phyloP scores from a whole-genome alignment of 2,888 invertebrate genomes.

The Acrobasis consociella region DNA sequence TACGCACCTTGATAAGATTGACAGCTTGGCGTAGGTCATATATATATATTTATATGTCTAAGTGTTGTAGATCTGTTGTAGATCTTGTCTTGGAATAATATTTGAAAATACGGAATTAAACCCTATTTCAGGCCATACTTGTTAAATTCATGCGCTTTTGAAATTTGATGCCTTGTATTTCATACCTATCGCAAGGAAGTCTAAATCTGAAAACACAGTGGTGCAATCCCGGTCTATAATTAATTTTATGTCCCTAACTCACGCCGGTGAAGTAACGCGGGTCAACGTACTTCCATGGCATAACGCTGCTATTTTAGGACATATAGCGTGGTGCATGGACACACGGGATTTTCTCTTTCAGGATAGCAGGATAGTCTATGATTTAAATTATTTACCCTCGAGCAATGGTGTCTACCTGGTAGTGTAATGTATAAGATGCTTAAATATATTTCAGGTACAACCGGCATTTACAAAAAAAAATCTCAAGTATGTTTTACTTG shows the following conservation, averaged over 20 bases:
- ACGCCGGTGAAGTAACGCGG: conserved; percentile 48
- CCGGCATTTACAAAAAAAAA: too few relatives aligned
- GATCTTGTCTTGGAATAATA: too few relatives aligned
- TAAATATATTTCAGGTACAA: too few relatives aligned
- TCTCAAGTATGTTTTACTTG: too few relatives aligned
- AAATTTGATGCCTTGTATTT: not conserved
- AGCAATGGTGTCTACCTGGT: not conserved
- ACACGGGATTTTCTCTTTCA: not conserved
- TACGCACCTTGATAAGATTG: too few relatives aligned
- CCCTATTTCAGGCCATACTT: too few relatives aligned
- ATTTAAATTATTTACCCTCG: not conserved
- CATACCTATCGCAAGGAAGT: not conserved
- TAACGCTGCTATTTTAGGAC: conserved; percentile 54
- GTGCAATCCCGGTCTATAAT: conserved; percentile 50
- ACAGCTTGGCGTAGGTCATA: too few relatives aligned
- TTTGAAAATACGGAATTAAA: too few relatives aligned
- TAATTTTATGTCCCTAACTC: conserved; percentile 54
- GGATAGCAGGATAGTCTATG: not conserved
- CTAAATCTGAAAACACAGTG: conserved; percentile 16
- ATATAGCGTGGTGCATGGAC: conserved; percentile 33
- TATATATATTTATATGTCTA: too few relatives aligned
- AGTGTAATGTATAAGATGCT: too few relatives aligned
- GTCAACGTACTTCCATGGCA: conserved; percentile 54
- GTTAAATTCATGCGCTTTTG: not conserved
- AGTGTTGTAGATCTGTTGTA: too few relatives aligned